These are phyloP conservation scores for Meloe dianella DNA, from an alignment of 2,888 invertebrate species.

Conservation along the genomic window DNA sequence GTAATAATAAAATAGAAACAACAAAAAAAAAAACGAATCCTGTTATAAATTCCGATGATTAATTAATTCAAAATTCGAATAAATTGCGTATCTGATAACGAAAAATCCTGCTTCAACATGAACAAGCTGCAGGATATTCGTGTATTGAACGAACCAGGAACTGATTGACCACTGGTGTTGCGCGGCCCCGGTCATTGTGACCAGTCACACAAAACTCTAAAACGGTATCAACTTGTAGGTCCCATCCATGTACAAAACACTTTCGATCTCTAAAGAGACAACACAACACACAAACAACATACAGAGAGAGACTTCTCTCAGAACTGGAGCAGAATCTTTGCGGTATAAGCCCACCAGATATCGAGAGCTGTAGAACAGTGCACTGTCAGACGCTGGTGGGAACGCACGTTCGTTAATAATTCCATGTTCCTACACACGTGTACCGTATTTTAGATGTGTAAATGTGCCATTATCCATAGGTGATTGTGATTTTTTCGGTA, in stretches of 20 bases:
- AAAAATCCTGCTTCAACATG: slow-evolving; percentile 8
- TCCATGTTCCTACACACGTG: slow-evolving; percentile 43
- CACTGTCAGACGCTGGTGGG: slow-evolving; percentile 51
- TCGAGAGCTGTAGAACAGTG: slow-evolving; percentile 52
- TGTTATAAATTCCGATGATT: slow-evolving; percentile 7
- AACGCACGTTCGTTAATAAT: slow-evolving; percentile 45
- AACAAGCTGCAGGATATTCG: not conserved
- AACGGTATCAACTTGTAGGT: slow-evolving; percentile 53
- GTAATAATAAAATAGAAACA: not conserved
- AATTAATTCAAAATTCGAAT: not conserved
- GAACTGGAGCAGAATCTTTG: slow-evolving; percentile 56
- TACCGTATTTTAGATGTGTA: slow-evolving; percentile 10
- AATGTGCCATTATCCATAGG: not conserved
- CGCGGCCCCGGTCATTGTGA: slow-evolving; percentile 43
- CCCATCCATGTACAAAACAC: slow-evolving; percentile 54
- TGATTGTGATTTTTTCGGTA: not conserved
- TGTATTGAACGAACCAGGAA: slow-evolving; percentile 47
- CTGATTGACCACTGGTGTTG: slow-evolving; percentile 44
- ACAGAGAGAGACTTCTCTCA: slow-evolving; percentile 23
- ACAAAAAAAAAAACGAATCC: not conserved
- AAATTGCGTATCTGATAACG: not conserved
- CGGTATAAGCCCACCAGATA: slow-evolving; percentile 52
- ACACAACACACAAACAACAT: slow-evolving; percentile 10
- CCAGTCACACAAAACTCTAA: slow-evolving; percentile 49
- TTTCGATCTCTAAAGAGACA: slow-evolving; percentile 54